phyloP scores from a whole-genome alignment of 2,888 invertebrate species.

The Sesia apiformis region DNA sequence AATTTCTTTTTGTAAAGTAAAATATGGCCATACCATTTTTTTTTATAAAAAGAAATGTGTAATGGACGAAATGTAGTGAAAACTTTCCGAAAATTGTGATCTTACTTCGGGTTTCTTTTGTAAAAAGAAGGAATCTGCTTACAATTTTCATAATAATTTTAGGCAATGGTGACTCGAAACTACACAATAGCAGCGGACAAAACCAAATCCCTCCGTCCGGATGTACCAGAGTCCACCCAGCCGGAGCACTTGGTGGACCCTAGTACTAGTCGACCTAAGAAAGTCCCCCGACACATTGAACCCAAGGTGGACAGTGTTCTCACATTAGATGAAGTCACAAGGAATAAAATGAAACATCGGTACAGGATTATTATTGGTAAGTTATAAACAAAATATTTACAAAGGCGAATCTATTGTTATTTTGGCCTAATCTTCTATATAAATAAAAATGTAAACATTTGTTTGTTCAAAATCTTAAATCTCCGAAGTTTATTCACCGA shows the following conservation, averaged over 20 bases:
- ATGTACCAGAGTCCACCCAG: conserved; percentile 12
- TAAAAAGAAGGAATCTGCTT: too few relatives aligned
- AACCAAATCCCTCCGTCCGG: conserved; percentile 43
- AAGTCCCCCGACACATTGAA: conserved; percentile 51
- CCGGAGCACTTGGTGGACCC: conserved; percentile 6
- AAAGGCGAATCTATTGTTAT: too few relatives aligned
- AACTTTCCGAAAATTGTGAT: too few relatives aligned
- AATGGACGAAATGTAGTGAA: too few relatives aligned
- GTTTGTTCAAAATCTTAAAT: too few relatives aligned
- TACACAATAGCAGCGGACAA: conserved; percentile 53
- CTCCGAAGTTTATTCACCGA: too few relatives aligned
- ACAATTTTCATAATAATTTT: background rate
- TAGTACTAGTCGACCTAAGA: conserved; percentile 22
- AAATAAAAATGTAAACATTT: too few relatives aligned
- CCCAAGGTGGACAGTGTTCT: conserved; percentile 51
- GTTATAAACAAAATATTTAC: conserved; percentile 6
- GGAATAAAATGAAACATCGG: conserved; percentile 72
- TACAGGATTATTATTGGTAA: conserved; percentile 66
- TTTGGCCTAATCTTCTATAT: too few relatives aligned
- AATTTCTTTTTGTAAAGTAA: too few relatives aligned
- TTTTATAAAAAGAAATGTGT: too few relatives aligned
- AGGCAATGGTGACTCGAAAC: conserved; percentile 58
- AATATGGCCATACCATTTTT: too few relatives aligned
- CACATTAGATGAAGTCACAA: conserved; percentile 58
- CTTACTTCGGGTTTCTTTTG: too few relatives aligned